Evolutionary conservation across 1,140 invertebrate species (phyloP), one percentile per base, ranked within the genome.

Genomic region (Lepidurus arcticus): DNA sequence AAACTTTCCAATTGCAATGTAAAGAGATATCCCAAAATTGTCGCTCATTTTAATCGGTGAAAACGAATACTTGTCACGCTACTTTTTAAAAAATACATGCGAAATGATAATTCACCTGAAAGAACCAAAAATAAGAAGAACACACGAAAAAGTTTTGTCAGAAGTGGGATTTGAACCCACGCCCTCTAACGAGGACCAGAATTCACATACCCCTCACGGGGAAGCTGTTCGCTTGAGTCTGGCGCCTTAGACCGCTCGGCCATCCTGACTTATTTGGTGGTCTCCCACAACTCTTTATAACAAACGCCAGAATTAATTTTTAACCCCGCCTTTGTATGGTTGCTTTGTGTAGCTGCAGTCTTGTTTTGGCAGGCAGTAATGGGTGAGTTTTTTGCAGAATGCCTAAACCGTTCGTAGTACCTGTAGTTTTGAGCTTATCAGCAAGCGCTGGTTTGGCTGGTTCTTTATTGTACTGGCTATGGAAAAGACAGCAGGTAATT

Each of bases 141-240:
- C 34, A 65, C 0, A 7, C 21, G n/a, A 65, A 65, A 65, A 65
- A 21, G 7, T 7, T 7, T 21, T 65, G 53, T 65, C 53, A 65
- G 53, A 21, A 65, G 53, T 65, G 53, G 13, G 53, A 65, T 65
- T 65, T 65, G 53, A 65, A 65, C 53, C 53, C 53, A 65, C 53
- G 53, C 53, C 53, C 53, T 65, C 53, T 65, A 13, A n/a, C 53
- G 53, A 65, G 53, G 53, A 65, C 53, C 53, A 65, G 53, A 65
- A 65, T n/a, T 65, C 53, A 65, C 53, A 21, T 13, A 13, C 53
- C 53, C 21, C 16, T 7, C 21, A n/a, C 7, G 21, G 53, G 53
- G 53, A 65, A 65, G 53, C 53, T 65, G 13, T 65, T 9, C 53
- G 53, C 53, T 65, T 65, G 82, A 76, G 85, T 80, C 85, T 85